Conservation (phyloP, 2,797 vertebrate genomes). For the Acanthis flammea region DNA sequence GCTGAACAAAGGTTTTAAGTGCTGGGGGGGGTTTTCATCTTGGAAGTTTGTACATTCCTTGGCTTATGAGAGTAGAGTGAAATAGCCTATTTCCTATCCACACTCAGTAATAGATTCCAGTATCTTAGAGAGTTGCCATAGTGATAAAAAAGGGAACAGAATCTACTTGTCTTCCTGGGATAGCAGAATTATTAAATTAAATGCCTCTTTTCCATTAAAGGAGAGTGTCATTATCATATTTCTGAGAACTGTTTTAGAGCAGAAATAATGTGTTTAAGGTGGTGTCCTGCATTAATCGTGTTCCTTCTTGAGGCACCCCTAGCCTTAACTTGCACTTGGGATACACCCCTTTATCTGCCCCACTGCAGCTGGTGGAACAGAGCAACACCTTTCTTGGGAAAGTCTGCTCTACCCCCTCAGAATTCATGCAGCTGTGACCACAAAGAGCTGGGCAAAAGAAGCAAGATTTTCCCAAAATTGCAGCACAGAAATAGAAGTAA, state of each 20-base stretch:
- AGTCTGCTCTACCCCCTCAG: not conserved
- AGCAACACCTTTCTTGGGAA: not conserved
- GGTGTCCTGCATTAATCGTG: not conserved
- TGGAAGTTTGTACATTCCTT: not conserved
- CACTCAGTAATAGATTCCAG: not conserved
- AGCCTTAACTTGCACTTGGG: not conserved
- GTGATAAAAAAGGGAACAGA: slow-evolving; percentile 48
- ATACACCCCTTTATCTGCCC: not conserved
- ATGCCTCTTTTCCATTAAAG: slow-evolving; percentile 2
- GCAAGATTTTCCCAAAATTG: not conserved
- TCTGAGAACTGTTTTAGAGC: not conserved
- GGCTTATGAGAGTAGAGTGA: not conserved
- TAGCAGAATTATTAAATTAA: slow-evolving; percentile 48
- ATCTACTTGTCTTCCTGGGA: slow-evolving; percentile 53
- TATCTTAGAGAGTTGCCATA: slow-evolving; percentile 59
- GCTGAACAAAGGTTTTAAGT: not conserved
- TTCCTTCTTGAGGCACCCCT: not conserved
- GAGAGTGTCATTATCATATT: not conserved
- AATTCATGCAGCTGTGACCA: not conserved
- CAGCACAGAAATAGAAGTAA: accelerated
- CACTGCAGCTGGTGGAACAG: not conserved
- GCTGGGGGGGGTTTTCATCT: not conserved
- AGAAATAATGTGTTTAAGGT: not conserved
- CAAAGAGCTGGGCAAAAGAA: not conserved
- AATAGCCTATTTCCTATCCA: not conserved